Conservation (phyloP, 1,140 invertebrate genomes). For the Samia ricini region DNA sequence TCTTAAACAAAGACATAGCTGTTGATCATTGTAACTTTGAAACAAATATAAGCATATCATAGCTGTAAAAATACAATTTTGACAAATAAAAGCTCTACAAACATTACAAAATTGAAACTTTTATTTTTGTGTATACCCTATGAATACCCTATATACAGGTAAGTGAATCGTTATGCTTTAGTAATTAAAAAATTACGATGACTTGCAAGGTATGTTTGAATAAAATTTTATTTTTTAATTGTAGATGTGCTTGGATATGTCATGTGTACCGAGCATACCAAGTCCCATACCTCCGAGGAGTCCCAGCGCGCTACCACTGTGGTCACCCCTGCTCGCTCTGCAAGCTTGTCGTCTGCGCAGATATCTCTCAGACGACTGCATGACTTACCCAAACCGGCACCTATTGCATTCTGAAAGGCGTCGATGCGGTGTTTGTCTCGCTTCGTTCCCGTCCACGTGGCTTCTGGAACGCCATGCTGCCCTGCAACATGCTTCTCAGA, state of each 20-base stretch:
- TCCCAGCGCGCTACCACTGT: constrained; percentile 77
- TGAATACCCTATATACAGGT: constrained; percentile 24
- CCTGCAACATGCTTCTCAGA: constrained; percentile 83
- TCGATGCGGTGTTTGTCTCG: constrained; percentile 87
- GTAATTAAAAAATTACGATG: background rate
- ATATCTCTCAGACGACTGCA: constrained; percentile 68
- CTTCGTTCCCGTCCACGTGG: constrained; percentile 89
- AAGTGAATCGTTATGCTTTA: constrained; percentile 15
- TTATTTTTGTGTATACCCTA: constrained; percentile 40
- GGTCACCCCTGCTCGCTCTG: constrained; percentile 72
- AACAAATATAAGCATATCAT: constrained; percentile 91
- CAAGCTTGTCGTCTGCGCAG: constrained; percentile 75
- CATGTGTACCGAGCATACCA: constrained; percentile 49
- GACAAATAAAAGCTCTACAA: constrained; percentile 84
- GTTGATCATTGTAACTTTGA: constrained; percentile 81
- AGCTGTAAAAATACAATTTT: constrained; percentile 87
- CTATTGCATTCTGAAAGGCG: constrained; percentile 76
- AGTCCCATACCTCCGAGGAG: constrained; percentile 77
- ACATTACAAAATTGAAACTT: constrained; percentile 59
- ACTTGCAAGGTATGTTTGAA: background rate
- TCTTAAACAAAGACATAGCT: constrained; percentile 56
- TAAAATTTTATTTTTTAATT: constrained; percentile 22
- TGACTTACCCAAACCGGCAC: constrained; percentile 64
- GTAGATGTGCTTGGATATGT: constrained; percentile 70
- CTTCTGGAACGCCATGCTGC: constrained; percentile 88